A percentile compares a stretch with the other conserved stretches of the same genome.
phyloP scores from a whole-genome alignment of 1,140 invertebrate species.

The Hyles vespertilio region DNA sequence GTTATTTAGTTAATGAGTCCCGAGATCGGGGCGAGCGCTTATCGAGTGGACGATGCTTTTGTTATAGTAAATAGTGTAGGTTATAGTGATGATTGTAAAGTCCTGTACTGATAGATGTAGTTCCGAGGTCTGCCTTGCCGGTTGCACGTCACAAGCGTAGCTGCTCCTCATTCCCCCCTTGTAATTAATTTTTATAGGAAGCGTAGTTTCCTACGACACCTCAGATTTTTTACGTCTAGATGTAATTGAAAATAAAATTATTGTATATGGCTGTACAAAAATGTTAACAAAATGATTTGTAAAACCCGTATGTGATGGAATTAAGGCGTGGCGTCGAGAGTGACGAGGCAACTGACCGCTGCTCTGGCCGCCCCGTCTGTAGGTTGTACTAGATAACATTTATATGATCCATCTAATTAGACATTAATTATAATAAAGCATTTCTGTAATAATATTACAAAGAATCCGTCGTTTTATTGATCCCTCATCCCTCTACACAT shows the following conservation, averaged over 20 bases:
- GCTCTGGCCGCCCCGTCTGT: slow-evolving; percentile 61
- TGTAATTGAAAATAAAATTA: slow-evolving; percentile 76
- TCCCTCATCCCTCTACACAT: background rate
- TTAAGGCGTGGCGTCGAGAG: slow-evolving; percentile 55
- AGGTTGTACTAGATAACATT: slow-evolving; percentile 77
- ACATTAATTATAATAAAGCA: slow-evolving; percentile 77
- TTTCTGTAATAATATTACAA: slow-evolving; percentile 77
- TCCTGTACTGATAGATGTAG: slow-evolving; percentile 69
- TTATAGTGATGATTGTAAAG: slow-evolving; percentile 74
- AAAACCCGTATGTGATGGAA: slow-evolving; percentile 73
- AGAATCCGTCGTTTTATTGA: slow-evolving; percentile 58
- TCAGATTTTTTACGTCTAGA: slow-evolving; percentile 75
- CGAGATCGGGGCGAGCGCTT: slow-evolving; percentile 43
- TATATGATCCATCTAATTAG: slow-evolving; percentile 77
- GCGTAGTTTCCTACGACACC: slow-evolving; percentile 73
- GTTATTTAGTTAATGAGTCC: slow-evolving; percentile 65
- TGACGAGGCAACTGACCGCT: slow-evolving; percentile 45
- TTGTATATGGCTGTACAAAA: slow-evolving; percentile 78
- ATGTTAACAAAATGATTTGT: slow-evolving; percentile 74
- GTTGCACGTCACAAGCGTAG: slow-evolving; percentile 70
- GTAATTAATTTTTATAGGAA: slow-evolving; percentile 74
- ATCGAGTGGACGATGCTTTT: slow-evolving; percentile 56
- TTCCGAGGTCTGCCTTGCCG: slow-evolving; percentile 68
- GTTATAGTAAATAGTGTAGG: slow-evolving; percentile 45
- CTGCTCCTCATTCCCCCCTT: slow-evolving; percentile 71